Percentiles rank a stretch among this genome's conserved stretches.
Conservation (phyloP, 2,797 vertebrate genomes). For the Sebastes variabilis region DNA sequence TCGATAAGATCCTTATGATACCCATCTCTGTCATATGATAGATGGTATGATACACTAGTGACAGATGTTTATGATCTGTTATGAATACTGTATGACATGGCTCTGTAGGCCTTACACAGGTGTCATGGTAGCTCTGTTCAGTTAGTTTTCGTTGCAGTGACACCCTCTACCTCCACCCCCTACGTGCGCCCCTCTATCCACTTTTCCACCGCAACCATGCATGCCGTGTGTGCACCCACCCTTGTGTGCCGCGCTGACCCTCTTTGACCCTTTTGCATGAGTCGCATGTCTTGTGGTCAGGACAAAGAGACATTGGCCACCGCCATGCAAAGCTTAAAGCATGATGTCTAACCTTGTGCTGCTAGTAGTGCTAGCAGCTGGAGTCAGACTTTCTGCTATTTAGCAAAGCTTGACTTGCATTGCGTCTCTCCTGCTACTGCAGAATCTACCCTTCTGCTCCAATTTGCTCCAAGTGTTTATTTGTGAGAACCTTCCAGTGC, state of each 20-base stretch:
- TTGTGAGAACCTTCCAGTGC: background rate
- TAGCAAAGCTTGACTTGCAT: conserved; percentile 3
- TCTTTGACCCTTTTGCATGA: conserved; percentile 79
- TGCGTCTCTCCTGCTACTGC: conserved; percentile 14
- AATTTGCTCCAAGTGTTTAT: conserved; percentile 6
- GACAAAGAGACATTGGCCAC: conserved; percentile 22
- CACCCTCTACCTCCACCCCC: background rate
- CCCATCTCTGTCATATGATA: background rate
- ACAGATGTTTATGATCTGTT: background rate
- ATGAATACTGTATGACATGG: conserved; percentile 5
- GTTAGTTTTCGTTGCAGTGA: background rate
- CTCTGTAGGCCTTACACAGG: conserved; percentile 37
- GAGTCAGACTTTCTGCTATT: background rate
- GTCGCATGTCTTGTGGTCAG: conserved; percentile 71
- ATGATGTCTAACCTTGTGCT: conserved; percentile 24
- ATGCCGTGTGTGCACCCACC: conserved; percentile 61
- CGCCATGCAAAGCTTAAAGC: conserved; percentile 25
- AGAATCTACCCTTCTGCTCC: background rate
- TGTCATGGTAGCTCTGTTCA: conserved; percentile 34
- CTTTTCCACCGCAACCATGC: conserved; percentile 53
- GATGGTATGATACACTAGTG: background rate
- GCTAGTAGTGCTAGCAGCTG: conserved; percentile 3
- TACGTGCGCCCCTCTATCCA: conserved; percentile 4
- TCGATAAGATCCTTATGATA: no score
- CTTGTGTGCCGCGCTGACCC: conserved; percentile 52